A percentile compares a stretch with the other conserved stretches of the same genome.
Evolutionary conservation across 2,888 invertebrate species (phyloP).

Genomic region (Bembecia ichneumoniformis): DNA sequence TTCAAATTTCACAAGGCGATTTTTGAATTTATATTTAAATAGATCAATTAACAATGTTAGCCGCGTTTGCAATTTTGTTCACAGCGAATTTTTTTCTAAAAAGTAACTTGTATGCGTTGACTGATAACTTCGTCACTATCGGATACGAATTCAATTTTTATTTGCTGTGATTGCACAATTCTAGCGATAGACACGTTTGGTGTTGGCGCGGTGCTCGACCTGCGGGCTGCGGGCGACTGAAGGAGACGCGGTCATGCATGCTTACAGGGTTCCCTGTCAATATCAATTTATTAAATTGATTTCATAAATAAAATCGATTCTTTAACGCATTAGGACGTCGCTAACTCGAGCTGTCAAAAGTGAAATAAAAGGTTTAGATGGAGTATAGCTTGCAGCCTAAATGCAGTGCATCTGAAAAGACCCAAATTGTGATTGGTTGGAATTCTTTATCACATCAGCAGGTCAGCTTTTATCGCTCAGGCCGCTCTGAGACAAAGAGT

Average conservation of each 20-base stretch:
- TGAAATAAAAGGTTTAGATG: no score
- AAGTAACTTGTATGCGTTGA: not conserved
- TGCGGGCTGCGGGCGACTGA: not conserved
- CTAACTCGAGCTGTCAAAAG: no score
- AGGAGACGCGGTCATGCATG: constrained; percentile 5
- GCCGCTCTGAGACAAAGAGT: no score
- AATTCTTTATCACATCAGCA: no score
- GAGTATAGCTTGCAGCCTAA: no score
- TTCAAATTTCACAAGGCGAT: not conserved
- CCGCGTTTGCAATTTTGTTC: not conserved
- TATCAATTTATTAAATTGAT: no score
- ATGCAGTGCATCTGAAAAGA: no score
- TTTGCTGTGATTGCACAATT: not conserved
- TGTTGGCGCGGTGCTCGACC: not conserved
- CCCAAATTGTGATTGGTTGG: no score
- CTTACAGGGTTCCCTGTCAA: no score
- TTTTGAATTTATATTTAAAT: not conserved
- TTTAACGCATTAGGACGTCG: no score
- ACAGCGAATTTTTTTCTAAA: not conserved
- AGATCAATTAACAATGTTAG: not conserved
- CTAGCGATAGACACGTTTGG: not conserved
- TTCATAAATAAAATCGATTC: no score
- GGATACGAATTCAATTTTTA: not conserved
- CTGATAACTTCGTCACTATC: not conserved
- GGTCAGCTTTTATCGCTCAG: no score